phyloP scores from a whole-genome alignment of 2,113 vertebrate species.

The Coturnix japonica region DNA sequence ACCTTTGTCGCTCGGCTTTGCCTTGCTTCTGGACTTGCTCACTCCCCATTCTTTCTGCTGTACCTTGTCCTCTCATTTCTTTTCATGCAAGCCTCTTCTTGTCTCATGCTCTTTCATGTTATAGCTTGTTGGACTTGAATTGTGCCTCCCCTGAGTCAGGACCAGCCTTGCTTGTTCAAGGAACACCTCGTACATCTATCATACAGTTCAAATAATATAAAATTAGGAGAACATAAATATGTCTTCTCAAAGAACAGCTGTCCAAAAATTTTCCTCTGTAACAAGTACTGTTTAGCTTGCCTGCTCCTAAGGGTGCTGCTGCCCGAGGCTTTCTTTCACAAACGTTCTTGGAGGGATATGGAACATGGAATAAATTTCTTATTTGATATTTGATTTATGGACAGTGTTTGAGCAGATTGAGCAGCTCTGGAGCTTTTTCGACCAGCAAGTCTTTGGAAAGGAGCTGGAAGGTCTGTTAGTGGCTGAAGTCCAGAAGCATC shows the following conservation, averaged over 20 bases:
- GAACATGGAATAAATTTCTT: not conserved
- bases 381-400: not conserved
- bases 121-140: not conserved
- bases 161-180: not conserved
- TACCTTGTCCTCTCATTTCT: not conserved
- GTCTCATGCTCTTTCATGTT: not conserved
- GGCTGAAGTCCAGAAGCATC: not conserved
- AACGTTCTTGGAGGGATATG: not conserved
- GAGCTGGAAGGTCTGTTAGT: not conserved
- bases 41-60: not conserved
- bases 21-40: not conserved
- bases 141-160: conserved; percentile 18
- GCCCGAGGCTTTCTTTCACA: not conserved
- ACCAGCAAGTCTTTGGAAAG: not conserved
- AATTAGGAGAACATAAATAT: not conserved
- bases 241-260: not conserved
- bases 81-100: not conserved
- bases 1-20: not conserved
- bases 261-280: not conserved
- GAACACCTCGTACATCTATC: conserved; percentile 11
- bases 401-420: not conserved
- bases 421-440: not conserved
- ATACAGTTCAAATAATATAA: not conserved
- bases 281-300: not conserved
- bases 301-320: not conserved